Evolutionary conservation across 2,888 invertebrate species (phyloP).

Genomic region (Tupiocoris notatus): DNA sequence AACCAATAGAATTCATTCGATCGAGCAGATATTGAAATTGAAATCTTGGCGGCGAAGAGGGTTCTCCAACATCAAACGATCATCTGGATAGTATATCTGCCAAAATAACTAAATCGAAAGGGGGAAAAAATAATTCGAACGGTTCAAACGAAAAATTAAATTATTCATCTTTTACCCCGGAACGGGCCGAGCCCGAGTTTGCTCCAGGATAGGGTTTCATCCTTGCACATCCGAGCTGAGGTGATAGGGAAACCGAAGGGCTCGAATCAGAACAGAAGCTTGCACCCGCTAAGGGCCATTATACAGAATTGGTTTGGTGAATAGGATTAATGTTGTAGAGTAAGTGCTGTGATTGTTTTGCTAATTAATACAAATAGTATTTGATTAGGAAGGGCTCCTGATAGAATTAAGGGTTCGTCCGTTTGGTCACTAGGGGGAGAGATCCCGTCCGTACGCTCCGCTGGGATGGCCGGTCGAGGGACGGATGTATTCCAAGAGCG

Average conservation of each 20-base stretch:
- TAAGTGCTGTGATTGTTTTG: slow-evolving; percentile 31
- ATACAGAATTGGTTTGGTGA: slow-evolving; percentile 20
- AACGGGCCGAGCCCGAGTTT: neutral
- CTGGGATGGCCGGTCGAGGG: slow-evolving; percentile 13
- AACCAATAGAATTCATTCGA: too few species aligned
- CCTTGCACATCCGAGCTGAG: neutral
- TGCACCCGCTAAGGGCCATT: slow-evolving; percentile 1
- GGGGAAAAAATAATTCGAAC: too few species aligned
- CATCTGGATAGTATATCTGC: too few species aligned
- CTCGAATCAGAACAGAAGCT: neutral
- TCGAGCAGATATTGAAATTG: too few species aligned
- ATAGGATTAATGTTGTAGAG: slow-evolving; percentile 34
- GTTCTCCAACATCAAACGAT: too few species aligned
- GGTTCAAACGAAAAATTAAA: too few species aligned
- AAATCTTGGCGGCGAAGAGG: too few species aligned
- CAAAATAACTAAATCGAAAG: too few species aligned
- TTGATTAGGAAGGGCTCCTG: slow-evolving; percentile 35
- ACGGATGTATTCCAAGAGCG: too few species aligned
- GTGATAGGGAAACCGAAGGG: neutral
- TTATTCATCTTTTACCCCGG: too few species aligned
- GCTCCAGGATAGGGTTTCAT: neutral
- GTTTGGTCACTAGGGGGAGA: slow-evolving; percentile 11
- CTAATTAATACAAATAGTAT: slow-evolving; percentile 38
- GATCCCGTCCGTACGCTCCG: too few species aligned
- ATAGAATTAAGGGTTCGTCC: slow-evolving; percentile 27